phyloP scores from a whole-genome alignment of 2,113 vertebrate genomes.

The Pleuronectes platessa region DNA sequence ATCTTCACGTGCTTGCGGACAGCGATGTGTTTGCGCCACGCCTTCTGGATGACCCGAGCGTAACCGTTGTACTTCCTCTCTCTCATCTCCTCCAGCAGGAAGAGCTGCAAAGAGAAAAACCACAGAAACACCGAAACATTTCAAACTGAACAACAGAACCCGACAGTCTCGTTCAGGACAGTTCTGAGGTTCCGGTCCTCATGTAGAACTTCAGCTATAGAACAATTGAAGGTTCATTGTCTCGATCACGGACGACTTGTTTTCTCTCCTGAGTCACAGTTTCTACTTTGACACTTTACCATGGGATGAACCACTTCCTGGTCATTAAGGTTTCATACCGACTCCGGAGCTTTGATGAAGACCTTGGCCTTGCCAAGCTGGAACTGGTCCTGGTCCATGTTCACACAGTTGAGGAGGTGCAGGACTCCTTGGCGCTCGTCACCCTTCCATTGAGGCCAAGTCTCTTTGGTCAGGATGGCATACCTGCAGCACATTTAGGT shows the following conservation, averaged over 20 bases:
- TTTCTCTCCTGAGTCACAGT: background rate
- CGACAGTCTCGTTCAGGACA: too few species aligned
- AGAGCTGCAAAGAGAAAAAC: slow-evolving; percentile 69
- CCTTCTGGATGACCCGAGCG: slow-evolving; percentile 87
- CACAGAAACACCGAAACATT: background rate
- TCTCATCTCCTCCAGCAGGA: slow-evolving; percentile 84
- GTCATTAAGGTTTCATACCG: slow-evolving; percentile 70
- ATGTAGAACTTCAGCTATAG: too few species aligned
- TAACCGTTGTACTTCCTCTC: slow-evolving; percentile 84
- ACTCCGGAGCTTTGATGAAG: slow-evolving; percentile 89
- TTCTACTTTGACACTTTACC: background rate
- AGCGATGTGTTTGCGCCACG: slow-evolving; percentile 87
- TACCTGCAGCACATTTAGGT: slow-evolving; percentile 72
- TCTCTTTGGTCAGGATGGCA: slow-evolving; percentile 86
- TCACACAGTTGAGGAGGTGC: slow-evolving; percentile 84
- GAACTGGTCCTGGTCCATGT: slow-evolving; percentile 88
- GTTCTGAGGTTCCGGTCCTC: too few species aligned
- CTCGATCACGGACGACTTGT: background rate
- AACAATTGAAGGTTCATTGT: background rate
- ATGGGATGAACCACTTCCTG: background rate
- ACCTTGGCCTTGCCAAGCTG: slow-evolving; percentile 86
- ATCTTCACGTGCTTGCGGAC: slow-evolving; percentile 87
- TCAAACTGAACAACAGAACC: background rate
- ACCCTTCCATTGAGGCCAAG: slow-evolving; percentile 84
- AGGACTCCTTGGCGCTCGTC: slow-evolving; percentile 84